Evolutionary conservation across 2,888 invertebrate genomes (phyloP), one percentile per base, ranked within the genome.

Genomic region (Pomacea canaliculata): DNA sequence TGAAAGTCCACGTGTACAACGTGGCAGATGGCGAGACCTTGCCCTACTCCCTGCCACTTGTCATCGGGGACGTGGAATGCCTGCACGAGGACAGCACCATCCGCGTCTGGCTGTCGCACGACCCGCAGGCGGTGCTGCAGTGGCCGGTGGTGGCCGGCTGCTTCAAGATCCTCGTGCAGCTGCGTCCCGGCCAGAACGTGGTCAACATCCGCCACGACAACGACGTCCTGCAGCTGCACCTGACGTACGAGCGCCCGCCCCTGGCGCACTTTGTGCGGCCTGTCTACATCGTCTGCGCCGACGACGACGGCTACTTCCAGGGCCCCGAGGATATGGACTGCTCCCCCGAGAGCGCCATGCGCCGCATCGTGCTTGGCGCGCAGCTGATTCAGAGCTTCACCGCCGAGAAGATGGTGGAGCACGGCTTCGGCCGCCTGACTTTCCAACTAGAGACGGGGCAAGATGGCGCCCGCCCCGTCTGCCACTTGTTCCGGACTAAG

Each of bases 381-480:
- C 94, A 95, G 87, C 92, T 98, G 72, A 93, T 97, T 79, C 98
- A 98, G 91, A 94, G 95, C 78, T 92, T 97, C 82, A 95, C 95
- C 80, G 96, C 96, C 0, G 96, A 97, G 91, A 97, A 96, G 90
- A 91, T 98, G 48, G 93, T 93, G 82, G 95, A 96, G 89, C 94
- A 94, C 83, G 95, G 95, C 18, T 93, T 95, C 75, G 94, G 93
- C 2, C 92, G 95, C 80, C 94, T 95, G 92, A 96, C 97, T 2
- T 98, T 98, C 91, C 94, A 94, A 84, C 90, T 97, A 48, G 95
- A 95, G 89, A 92, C 93, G n/a, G 87, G 89, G 81, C 93, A 94
- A 86, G 90, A 94, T 8, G 91, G 92, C 5, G 51, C 69, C 16
- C 81, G 85, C 51, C 89, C 90, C 23, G 93, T 93, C 84, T 96